These are phyloP conservation scores for Okamejei kenojei DNA, from an alignment of 2,797 vertebrate species.

Conservation along the genomic window DNA sequence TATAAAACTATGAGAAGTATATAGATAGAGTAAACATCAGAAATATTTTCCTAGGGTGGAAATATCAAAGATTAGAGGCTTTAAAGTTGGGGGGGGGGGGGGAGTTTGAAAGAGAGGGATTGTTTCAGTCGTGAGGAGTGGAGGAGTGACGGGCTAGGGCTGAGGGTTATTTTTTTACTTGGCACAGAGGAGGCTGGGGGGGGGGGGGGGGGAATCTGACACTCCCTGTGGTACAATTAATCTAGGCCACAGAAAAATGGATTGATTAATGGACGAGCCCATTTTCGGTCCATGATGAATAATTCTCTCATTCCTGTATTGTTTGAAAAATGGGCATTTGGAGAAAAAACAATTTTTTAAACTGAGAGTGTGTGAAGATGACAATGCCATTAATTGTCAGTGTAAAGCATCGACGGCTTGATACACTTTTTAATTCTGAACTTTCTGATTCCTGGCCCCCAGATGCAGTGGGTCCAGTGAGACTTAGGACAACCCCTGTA, in stretches of 20 bases:
- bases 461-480: neutral
- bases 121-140: too few species aligned
- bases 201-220: too few species aligned
- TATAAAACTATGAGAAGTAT: too few species aligned
- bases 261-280: neutral
- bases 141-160: too few species aligned
- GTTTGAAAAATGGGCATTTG: neutral
- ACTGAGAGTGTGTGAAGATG: neutral
- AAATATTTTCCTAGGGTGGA: too few species aligned
- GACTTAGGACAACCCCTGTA: neutral
- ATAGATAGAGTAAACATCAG: too few species aligned
- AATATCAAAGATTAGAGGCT: too few species aligned
- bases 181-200: too few species aligned
- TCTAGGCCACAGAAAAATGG: constrained; percentile 3
- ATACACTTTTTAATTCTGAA: neutral
- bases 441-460: neutral
- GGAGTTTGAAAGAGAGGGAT: too few species aligned
- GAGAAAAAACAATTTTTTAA: neutral
- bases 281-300: neutral
- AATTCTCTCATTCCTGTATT: neutral
- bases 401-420: neutral
- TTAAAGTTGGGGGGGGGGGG: too few species aligned
- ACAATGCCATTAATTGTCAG: neutral
- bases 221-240: neutral
- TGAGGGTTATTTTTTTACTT: too few species aligned